Percentiles rank a stretch among this genome's conserved stretches.
These are phyloP conservation scores for Drosophila grimshawi DNA, from an alignment of 1,140 invertebrate species.

Conservation along the genomic window DNA sequence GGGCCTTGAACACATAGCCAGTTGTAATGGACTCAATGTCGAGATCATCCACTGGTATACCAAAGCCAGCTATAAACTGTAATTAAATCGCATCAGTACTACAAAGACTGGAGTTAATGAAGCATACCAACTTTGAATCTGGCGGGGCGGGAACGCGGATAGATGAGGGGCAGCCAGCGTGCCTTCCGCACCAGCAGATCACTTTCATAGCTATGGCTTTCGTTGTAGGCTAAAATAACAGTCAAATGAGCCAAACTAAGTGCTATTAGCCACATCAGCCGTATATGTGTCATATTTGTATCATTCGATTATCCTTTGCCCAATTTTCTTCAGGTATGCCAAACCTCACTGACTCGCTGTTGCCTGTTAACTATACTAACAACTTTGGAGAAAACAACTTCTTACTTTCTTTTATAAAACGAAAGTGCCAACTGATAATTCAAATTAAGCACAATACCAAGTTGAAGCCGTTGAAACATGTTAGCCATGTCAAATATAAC, in stretches of 20 bases:
- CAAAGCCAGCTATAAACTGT: slow-evolving; percentile 79
- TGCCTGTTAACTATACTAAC: slow-evolving; percentile 20
- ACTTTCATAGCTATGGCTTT: slow-evolving; percentile 5
- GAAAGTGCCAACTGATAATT: slow-evolving; percentile 54
- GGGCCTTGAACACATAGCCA: slow-evolving; percentile 79
- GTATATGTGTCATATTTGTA: not conserved
- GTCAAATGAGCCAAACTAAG: not conserved
- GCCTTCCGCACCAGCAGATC: slow-evolving; percentile 64
- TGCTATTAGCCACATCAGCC: not conserved
- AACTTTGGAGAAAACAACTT: slow-evolving; percentile 3
- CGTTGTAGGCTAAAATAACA: slow-evolving; percentile 1
- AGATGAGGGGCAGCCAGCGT: slow-evolving; percentile 63
- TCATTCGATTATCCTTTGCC: slow-evolving; percentile 6
- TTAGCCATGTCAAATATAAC: slow-evolving; percentile 25
- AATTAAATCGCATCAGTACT: not conserved
- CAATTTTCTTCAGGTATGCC: not conserved
- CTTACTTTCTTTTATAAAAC: slow-evolving; percentile 64
- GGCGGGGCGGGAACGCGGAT: slow-evolving; percentile 50
- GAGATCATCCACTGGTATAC: slow-evolving; percentile 73
- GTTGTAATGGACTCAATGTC: slow-evolving; percentile 64
- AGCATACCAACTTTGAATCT: slow-evolving; percentile 45
- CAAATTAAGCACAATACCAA: slow-evolving; percentile 38
- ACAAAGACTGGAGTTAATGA: not conserved
- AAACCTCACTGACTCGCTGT: slow-evolving; percentile 14
- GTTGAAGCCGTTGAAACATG: slow-evolving; percentile 9